Evolutionary conservation across 1,140 invertebrate genomes (phyloP), one percentile per base, ranked within the genome.

Genomic region (Leptestheria dahalacensis): DNA sequence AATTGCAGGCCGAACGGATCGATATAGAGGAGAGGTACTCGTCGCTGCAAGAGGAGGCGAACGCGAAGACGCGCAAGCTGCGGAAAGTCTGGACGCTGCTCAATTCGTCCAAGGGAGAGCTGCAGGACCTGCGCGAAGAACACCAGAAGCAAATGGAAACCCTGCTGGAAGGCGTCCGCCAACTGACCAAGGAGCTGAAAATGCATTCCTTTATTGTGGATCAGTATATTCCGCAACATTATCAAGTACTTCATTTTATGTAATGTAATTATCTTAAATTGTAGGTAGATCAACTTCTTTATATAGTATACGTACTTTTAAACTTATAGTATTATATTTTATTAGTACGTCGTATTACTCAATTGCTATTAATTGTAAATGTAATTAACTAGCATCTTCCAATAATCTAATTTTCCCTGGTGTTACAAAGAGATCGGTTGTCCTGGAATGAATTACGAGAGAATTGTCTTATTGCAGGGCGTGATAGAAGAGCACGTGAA

Each of bases 21-120:
- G 89, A 97, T 68, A 87, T 98, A 51, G 95, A 98, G 73, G 95
- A 98, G 71, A 86, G 92, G 61, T 98, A 98, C 73, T 88, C 87
- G 0, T 85, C 81, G 53, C 74, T 98, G 0, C 91, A 95, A 73
- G 97, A 98, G 67, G 92, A 97, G 74, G 88, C 88, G 53, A 78
- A 81, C 1, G 91, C 86, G 0, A 88, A 96, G 69, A 91, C 88
- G 0, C 88, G 93, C 66, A 97, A 97, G 72, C 77, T 98, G 23
- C 91, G 91, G 68, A 86, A 90, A 65, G 84, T 94, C 0, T 86
- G 85, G 64, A 80, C 82, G 47, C 80, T 89, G 70, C 73, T 91
- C 29, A 82, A 88, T 71, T 82, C 82, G 15, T 83, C 86, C 0
- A 91, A 91, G 68, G 85, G 84, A 1, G 91, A 96, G 69, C 72